Percentiles rank a stretch among this genome's conserved stretches.
These are phyloP conservation scores for Scolopax rusticola DNA, from an alignment of 2,797 vertebrate species.

Conservation along the genomic window DNA sequence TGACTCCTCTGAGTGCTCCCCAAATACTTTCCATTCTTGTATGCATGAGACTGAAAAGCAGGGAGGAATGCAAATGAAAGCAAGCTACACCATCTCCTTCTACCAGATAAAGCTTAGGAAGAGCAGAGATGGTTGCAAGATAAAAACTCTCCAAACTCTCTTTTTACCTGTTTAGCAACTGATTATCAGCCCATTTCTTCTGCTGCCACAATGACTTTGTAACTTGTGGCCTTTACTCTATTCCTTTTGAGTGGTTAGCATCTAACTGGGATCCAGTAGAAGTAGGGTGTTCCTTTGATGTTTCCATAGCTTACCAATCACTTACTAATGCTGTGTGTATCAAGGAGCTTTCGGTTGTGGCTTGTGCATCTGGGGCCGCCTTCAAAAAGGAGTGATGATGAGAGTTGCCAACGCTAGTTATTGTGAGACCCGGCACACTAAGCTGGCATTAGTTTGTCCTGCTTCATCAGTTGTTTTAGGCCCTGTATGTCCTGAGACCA, in stretches of 20 bases:
- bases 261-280: not conserved
- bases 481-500: not conserved
- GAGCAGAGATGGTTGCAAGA: not conserved
- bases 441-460: not conserved
- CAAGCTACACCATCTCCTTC: not conserved
- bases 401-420: not conserved
- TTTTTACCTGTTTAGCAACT: conserved; percentile 6
- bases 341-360: not conserved
- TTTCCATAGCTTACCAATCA: not conserved
- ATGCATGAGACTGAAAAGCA: not conserved
- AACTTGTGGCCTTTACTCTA: not conserved
- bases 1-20: not conserved
- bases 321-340: not conserved
- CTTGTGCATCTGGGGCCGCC: not conserved
- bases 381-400: not conserved
- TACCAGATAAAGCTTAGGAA: not conserved
- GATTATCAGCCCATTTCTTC: not conserved
- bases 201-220: not conserved
- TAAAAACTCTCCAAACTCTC: not conserved
- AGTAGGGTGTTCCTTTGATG: not conserved
- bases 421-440: not conserved
- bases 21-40: not conserved
- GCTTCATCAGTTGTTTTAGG: not conserved
- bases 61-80: not conserved
- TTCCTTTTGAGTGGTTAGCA: not conserved